Percentiles rank a stretch among this genome's conserved stretches.
phyloP scores from a whole-genome alignment of 2,888 invertebrate species.

The Cartodere bifasciata region DNA sequence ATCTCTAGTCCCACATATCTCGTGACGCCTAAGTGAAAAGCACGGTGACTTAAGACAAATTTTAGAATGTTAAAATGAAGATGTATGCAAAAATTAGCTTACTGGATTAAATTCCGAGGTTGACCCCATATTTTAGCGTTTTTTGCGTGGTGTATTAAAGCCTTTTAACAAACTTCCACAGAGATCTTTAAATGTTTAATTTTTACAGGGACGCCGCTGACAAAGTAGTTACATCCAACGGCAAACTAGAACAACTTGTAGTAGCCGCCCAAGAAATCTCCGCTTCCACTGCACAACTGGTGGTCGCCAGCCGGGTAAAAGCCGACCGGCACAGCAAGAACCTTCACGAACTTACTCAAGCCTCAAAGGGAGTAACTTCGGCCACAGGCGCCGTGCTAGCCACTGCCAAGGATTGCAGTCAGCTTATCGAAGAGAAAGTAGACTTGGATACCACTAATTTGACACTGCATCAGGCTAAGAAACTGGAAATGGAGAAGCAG shows the following conservation, averaged over 20 bases:
- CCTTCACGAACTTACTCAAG: slow-evolving; percentile 67
- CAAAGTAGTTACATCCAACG: slow-evolving; percentile 72
- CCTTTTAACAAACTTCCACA: too few relatives aligned
- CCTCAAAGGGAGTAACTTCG: slow-evolving; percentile 79
- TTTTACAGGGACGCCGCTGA: slow-evolving; percentile 73
- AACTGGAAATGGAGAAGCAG: slow-evolving; percentile 95
- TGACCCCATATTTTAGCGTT: too few relatives aligned
- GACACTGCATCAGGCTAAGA: slow-evolving; percentile 87
- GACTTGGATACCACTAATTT: slow-evolving; percentile 82
- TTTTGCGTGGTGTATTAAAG: too few relatives aligned
- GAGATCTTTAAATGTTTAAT: too few relatives aligned
- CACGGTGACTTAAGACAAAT: too few relatives aligned
- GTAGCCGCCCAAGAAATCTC: slow-evolving; percentile 96
- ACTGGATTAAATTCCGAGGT: too few relatives aligned
- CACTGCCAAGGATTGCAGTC: slow-evolving; percentile 79
- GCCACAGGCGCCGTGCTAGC: slow-evolving; percentile 68
- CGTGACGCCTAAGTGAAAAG: too few relatives aligned
- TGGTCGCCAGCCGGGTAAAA: slow-evolving; percentile 92
- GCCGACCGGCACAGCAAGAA: slow-evolving; percentile 74
- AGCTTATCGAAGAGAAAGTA: slow-evolving; percentile 75
- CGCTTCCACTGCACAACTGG: slow-evolving; percentile 92
- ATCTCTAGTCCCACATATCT: too few relatives aligned
- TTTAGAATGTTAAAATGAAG: too few relatives aligned
- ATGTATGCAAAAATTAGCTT: too few relatives aligned
- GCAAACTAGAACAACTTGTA: slow-evolving; percentile 84